Conservation (phyloP, 2,797 vertebrate genomes). For the Tachyglossus aculeatus region DNA sequence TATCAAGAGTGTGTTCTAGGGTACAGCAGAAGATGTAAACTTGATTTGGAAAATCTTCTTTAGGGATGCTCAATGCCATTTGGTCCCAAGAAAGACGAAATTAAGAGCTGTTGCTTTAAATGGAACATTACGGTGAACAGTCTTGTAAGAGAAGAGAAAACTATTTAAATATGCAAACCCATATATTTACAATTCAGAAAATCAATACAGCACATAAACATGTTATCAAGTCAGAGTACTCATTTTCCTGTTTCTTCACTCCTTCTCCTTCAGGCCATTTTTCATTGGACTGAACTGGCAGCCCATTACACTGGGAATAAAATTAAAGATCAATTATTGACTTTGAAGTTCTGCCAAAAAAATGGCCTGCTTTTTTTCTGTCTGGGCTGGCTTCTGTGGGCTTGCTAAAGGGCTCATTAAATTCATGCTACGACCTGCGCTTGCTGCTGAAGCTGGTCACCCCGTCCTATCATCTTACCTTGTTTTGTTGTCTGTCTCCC, state of each 20-base stretch:
- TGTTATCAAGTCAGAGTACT: no score
- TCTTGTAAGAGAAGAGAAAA: neutral
- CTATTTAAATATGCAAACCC: neutral
- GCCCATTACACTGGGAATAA: neutral
- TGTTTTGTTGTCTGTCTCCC: no score
- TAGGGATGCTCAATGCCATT: no score
- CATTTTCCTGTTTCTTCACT: no score
- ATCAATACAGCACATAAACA: neutral
- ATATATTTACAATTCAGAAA: neutral
- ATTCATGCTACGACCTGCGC: neutral
- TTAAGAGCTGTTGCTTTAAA: no score
- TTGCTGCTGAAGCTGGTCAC: neutral
- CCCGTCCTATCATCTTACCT: conserved; percentile 14
- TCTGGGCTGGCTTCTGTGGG: conserved; percentile 10
- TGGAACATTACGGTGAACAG: no score
- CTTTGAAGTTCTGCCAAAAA: conserved; percentile 20
- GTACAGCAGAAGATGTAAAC: no score
- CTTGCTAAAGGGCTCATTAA: conserved; percentile 8
- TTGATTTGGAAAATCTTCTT: no score
- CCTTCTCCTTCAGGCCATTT: neutral
- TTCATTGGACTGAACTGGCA: neutral
- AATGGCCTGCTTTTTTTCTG: conserved; percentile 14
- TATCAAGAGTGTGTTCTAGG: no score
- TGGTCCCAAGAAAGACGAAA: no score
- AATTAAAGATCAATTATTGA: neutral